A percentile compares a stretch with the other conserved stretches of the same genome.
Conservation (phyloP, 1,140 invertebrate species). For the Cryptotermes secundus region DNA sequence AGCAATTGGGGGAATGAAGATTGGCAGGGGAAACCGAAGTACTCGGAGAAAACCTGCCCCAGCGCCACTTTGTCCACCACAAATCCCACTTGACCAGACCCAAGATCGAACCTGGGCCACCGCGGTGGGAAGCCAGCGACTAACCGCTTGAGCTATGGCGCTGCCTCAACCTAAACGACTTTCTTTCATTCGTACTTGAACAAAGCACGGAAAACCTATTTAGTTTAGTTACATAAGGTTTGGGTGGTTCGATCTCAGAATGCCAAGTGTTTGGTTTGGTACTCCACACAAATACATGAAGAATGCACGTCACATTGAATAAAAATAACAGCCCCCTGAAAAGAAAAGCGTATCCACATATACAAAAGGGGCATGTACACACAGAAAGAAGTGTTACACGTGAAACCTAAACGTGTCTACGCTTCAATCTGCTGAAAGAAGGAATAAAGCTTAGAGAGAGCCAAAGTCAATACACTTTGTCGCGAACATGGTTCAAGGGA, state of each 20-base stretch:
- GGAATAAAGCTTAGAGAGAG: not conserved
- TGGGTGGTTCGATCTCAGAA: not conserved
- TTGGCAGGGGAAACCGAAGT: too few relatives aligned
- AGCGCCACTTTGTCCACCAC: too few relatives aligned
- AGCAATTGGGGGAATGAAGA: too few relatives aligned
- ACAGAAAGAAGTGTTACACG: not conserved
- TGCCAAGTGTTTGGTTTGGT: not conserved
- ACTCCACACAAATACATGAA: too few relatives aligned
- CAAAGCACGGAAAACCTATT: not conserved
- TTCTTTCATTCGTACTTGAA: not conserved
- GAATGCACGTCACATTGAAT: not conserved
- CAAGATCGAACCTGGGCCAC: too few relatives aligned
- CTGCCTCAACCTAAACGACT: too few relatives aligned
- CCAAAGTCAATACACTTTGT: constrained; percentile 1
- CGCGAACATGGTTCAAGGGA: not conserved
- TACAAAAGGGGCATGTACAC: not conserved
- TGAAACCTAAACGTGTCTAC: not conserved
- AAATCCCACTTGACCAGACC: too few relatives aligned
- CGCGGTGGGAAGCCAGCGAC: too few relatives aligned
- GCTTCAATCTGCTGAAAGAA: not conserved
- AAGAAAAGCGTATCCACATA: not conserved
- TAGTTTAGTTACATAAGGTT: not conserved
- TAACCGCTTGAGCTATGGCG: too few relatives aligned
- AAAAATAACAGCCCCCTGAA: not conserved
- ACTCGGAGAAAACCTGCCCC: too few relatives aligned